Percentiles rank a stretch among this genome's conserved stretches.
Evolutionary conservation across 2,113 vertebrate genomes (phyloP).

Genomic region (Nicator chloris): DNA sequence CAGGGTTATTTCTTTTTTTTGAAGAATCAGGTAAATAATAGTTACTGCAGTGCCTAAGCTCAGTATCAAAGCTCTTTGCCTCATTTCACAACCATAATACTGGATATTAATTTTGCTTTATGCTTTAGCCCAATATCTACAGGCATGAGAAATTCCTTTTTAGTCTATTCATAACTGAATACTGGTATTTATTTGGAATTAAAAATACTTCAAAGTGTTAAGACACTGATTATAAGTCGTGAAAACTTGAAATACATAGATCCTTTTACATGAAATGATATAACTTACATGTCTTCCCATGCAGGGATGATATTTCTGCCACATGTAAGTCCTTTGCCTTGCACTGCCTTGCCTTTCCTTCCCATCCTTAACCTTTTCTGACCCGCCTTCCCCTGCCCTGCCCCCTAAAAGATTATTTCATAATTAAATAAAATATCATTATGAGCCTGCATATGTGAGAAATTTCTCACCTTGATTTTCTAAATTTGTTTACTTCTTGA

Average conservation of each 20-base stretch:
- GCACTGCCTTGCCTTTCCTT: neutral
- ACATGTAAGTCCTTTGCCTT: neutral
- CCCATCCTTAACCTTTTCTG: neutral
- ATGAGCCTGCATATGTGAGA: neutral
- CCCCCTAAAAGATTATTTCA: rapidly evolving
- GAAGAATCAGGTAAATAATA: neutral
- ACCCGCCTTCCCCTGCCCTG: no score
- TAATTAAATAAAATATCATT: neutral
- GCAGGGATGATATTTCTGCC: neutral
- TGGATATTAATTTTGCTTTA: neutral
- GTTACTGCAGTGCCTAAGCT: neutral
- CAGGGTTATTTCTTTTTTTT: neutral
- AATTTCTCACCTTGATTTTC: neutral
- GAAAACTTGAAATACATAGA: neutral
- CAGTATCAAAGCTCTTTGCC: neutral
- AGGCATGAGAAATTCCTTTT: neutral
- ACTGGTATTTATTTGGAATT: neutral
- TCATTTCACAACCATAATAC: neutral
- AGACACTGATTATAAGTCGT: neutral
- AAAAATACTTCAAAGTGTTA: neutral
- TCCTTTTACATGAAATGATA: neutral
- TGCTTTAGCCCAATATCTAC: neutral
- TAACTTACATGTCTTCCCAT: neutral
- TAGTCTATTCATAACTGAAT: neutral
- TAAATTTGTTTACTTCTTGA: neutral